Evolutionary conservation across 2,113 vertebrate species (phyloP), one percentile per base, ranked within the genome.

Genomic region (Dryoscopus gambensis): DNA sequence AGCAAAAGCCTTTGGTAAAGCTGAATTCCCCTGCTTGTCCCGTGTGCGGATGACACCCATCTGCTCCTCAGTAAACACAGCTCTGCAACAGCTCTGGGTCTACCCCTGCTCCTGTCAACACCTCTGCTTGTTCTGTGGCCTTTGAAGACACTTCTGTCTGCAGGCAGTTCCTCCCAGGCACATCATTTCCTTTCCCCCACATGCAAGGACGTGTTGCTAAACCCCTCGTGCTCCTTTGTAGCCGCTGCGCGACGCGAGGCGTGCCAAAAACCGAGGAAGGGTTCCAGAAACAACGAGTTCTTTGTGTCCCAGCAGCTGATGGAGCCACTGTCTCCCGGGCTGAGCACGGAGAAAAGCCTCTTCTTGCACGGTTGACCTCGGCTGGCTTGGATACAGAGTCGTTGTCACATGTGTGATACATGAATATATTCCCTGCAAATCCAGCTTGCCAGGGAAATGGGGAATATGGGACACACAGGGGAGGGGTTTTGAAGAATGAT

Each of bases 151-250:
- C 42, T 95, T 27, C 17, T 50, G 52, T 50, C 94, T 90, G 16
- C 90, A 81, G 93, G 90, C 88, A 86, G 76, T 75, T 94, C 92
- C 88, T 96, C 57, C 91, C 68, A 78, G 85, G 64, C 91, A 68
- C 84, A 84, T 71, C 22, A 71, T 78, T 95, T 94, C 92, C 83
- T 53, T 24, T 37, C 62, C 86, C 33, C 68, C 73, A 68, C 88
- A 78, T 57, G 90, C 86, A 81, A 37, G 70, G 79, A 70, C 85
- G 82, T 71, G 93, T 85, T 31, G 67, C 83, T 83, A 15, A 84
- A 2, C 25, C 65, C 40, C 53, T 68, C 63, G 68, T 49, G 52
- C 68, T 92, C 47, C 88, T 89, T 62, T 77, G 75, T 62, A 59
- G 50, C 74, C 59, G 25, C 76, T 59, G 46, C 18, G 31, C 53